Conservation (phyloP, 2,113 vertebrate genomes). For the Crotalus tigris region DNA sequence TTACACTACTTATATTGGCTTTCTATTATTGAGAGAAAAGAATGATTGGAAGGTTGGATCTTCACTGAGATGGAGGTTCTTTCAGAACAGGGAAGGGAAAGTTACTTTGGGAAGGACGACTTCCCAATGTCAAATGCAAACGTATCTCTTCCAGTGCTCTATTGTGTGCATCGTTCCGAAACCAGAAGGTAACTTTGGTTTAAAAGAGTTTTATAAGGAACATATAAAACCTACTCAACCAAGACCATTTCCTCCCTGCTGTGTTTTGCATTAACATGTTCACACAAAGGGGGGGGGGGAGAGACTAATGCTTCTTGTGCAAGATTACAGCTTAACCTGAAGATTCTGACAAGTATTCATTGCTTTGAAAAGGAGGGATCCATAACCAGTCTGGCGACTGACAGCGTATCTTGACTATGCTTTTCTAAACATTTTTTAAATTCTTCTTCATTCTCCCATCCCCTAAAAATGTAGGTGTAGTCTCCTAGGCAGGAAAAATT, state of each 20-base stretch:
- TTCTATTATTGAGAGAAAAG: slow-evolving; percentile 1
- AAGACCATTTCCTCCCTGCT: neutral
- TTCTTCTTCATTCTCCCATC: neutral
- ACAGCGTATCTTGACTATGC: neutral
- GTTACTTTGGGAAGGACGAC: neutral
- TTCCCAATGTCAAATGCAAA: neutral
- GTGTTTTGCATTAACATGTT: neutral
- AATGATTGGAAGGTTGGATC: neutral
- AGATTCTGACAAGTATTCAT: neutral
- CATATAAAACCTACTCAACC: neutral
- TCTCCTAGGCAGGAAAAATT: neutral
- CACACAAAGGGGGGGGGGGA: neutral
- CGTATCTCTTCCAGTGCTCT: neutral
- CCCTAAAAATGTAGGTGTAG: neutral
- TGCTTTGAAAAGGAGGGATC: neutral
- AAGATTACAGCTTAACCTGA: neutral
- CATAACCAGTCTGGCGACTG: neutral
- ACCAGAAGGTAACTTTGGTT: neutral
- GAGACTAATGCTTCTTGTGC: neutral
- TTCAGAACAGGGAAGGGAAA: neutral
- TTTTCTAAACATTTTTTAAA: neutral
- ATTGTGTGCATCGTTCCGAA: neutral
- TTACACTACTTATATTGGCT: neutral
- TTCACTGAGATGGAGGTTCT: neutral
- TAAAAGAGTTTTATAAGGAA: neutral